Evolutionary conservation across 2,797 vertebrate genomes (phyloP).

Genomic region (Sebastolobus altivelis): DNA sequence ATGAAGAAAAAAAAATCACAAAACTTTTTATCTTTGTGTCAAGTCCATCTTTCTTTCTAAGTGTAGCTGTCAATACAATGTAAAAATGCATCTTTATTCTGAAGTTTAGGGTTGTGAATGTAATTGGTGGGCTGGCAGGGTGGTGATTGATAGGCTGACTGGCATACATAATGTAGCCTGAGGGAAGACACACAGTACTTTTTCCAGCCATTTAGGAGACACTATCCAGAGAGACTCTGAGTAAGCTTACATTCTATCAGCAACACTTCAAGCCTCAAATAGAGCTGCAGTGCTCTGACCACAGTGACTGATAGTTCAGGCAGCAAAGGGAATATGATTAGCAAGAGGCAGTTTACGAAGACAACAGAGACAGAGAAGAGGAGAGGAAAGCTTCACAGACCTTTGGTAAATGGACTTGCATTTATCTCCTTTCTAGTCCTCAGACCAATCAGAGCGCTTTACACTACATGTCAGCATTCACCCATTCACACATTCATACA

Average conservation of each 20-base stretch:
- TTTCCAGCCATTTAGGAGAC: slow-evolving; percentile 29
- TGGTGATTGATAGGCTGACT: slow-evolving; percentile 38
- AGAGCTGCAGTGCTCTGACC: not conserved
- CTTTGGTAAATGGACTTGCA: too few species aligned
- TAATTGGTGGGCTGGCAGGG: slow-evolving; percentile 15
- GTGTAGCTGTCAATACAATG: slow-evolving; percentile 20
- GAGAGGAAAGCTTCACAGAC: too few species aligned
- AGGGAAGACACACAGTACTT: not conserved
- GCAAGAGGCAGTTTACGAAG: too few species aligned
- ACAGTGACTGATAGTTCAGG: not conserved
- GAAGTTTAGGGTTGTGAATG: slow-evolving; percentile 20
- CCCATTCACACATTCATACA: too few species aligned
- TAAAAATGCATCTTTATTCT: slow-evolving; percentile 45
- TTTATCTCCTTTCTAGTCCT: too few species aligned
- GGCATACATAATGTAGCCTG: slow-evolving; percentile 24
- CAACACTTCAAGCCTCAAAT: not conserved
- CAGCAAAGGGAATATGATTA: not conserved
- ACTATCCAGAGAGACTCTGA: slow-evolving; percentile 4
- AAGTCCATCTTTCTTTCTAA: slow-evolving; percentile 46
- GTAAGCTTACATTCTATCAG: not conserved
- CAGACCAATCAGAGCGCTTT: too few species aligned
- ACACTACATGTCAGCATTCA: too few species aligned
- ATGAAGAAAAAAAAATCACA: not conserved
- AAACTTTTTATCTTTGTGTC: slow-evolving; percentile 44
- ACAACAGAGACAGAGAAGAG: too few species aligned